Base-by-base conservation (phyloP, 2,113 vertebrate genomes). In the Zosterops japonicus region DNA sequence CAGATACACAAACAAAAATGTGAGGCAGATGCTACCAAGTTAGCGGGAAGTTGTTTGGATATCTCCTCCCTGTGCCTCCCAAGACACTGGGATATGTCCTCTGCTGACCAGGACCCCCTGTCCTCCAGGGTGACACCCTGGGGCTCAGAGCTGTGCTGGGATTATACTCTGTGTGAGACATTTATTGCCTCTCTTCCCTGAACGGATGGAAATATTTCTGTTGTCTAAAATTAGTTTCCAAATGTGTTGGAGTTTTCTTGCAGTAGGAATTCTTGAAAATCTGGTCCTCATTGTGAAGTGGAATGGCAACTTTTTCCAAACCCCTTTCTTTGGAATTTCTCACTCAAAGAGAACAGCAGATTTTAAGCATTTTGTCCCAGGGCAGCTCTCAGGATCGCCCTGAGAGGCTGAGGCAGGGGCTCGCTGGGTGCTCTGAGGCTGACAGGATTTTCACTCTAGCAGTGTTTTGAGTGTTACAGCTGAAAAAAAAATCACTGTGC, bases 161-260 rank as follows among this genome's bases (percentile, higher is more conserved):
- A 28, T 16, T 35, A 11, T 65, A 53, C 49, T 71, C 28, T 79
- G 36, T 41, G 42, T 27, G 59, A 63, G 59, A 77, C 55, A 50
- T 1, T 2, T 31, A 33, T 42, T 52, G 47, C 68, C 60, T 89
- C 35, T 52, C 61, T 71, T 69, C 56, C 47, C 35, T 14, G 72
- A 28, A 71, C 0, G 8, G 39, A 92, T 91, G 83, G 94, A 95
- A 95, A 93, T 76, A 88, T 31, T 90, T 95, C 59, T 93, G 56
- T 81, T 93, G 72, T 87, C 89, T 83, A 89, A 94, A 94, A 94
- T 94, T 89, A 93, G 89, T 78, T 94, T 92, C 89, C 44, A 96
- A 93, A 84, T 71, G 77, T 50, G 68, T 41, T 87, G 94, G 93
- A 81, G 94, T 94, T 94, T 94, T 94, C 91, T 96, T 93, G 92